Percentiles rank a stretch among this genome's conserved stretches.
These are phyloP conservation scores for Cremastobaeus sp. DNA, from an alignment of 2,888 invertebrate genomes.

Conservation along the genomic window DNA sequence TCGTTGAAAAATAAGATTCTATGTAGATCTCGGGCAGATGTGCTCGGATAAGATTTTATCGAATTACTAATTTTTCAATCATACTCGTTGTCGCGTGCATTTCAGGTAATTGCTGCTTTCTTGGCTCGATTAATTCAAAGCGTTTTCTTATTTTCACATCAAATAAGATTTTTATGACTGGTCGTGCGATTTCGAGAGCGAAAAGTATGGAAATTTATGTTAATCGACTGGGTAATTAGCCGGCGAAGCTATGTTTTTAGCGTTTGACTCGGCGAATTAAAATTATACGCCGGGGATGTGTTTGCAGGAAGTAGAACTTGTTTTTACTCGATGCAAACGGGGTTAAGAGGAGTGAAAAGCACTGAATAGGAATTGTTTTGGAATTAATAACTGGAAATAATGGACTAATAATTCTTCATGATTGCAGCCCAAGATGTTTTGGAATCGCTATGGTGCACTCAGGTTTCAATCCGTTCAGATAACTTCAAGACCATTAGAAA, in stretches of 20 bases:
- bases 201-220: conserved; percentile 18
- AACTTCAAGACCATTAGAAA: too few species aligned
- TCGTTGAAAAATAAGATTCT: too few species aligned
- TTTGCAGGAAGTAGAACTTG: conserved; percentile 21
- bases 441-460: conserved; percentile 10
- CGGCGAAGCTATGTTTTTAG: conserved; percentile 6
- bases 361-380: conserved; percentile 21
- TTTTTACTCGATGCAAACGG: conserved; percentile 18
- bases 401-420: conserved; percentile 12
- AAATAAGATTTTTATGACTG: not conserved
- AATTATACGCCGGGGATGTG: conserved; percentile 5
- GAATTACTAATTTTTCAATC: too few species aligned
- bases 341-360: conserved; percentile 29
- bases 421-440: conserved; percentile 2
- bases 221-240: conserved; percentile 12
- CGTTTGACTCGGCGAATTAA: not conserved
- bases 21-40: too few species aligned
- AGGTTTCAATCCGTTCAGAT: conserved; percentile 1
- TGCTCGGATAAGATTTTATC: too few species aligned
- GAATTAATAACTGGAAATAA: conserved; percentile 28
- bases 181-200: not conserved
- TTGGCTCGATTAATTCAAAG: too few species aligned
- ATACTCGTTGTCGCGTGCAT: too few species aligned
- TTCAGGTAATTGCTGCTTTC: too few species aligned
- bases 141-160: not conserved